These are phyloP conservation scores for Drosophila watanabei DNA, from an alignment of 1,140 invertebrate species.

Conservation along the genomic window DNA sequence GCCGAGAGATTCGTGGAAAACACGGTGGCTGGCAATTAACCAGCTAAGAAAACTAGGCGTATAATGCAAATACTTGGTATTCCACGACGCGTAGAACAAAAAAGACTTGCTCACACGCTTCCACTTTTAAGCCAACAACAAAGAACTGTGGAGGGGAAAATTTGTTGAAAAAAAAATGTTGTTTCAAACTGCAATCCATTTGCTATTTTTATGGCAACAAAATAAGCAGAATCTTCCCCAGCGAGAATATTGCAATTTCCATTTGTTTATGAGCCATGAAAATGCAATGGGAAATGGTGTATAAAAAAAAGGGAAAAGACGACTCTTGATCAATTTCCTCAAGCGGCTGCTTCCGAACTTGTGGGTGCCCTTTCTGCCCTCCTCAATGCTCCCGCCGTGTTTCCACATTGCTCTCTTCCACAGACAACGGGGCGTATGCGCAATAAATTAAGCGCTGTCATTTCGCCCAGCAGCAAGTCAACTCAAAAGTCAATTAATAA, in stretches of 20 bases:
- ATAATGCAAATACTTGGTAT: conserved; percentile 55
- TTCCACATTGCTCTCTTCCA: conserved; percentile 4
- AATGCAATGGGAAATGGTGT: conserved; percentile 51
- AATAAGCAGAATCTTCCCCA: conserved; percentile 2
- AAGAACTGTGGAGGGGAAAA: conserved; percentile 6
- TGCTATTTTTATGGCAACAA: conserved; percentile 34
- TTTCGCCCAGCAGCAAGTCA: conserved; percentile 70
- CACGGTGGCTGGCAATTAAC: conserved; percentile 70
- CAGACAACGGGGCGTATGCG: conserved; percentile 73
- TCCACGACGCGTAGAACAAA: conserved; percentile 17
- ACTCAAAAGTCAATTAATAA: conserved; percentile 84
- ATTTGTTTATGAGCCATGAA: conserved; percentile 78
- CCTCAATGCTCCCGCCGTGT: background rate
- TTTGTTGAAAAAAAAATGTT: conserved; percentile 19
- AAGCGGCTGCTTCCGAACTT: conserved; percentile 69
- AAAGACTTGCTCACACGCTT: conserved; percentile 19
- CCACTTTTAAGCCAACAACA: conserved; percentile 9
- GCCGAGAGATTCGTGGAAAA: conserved; percentile 68
- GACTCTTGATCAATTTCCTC: conserved; percentile 63
- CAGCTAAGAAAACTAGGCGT: conserved; percentile 29
- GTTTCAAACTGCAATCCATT: conserved; percentile 26
- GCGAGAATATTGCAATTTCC: conserved; percentile 43
- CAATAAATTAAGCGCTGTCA: conserved; percentile 77
- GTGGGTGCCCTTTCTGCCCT: conserved; percentile 43
- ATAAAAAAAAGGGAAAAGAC: conserved; percentile 13